Percentiles rank a stretch among this genome's conserved stretches.
Evolutionary conservation across 2,113 vertebrate genomes (phyloP).

Genomic region (Synodontis membranacea): DNA sequence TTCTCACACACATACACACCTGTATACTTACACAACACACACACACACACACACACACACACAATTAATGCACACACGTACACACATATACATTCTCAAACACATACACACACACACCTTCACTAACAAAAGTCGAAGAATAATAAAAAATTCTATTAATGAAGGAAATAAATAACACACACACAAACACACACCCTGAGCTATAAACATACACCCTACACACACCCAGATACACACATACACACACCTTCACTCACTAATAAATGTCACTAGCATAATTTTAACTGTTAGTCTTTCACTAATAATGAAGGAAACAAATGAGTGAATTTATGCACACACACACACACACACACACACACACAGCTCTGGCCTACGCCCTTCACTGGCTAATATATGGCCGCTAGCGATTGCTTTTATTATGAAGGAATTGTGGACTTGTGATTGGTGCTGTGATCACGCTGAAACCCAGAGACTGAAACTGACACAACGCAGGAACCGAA

Average conservation of each 20-base stretch:
- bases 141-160: not conserved
- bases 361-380: constrained; percentile 11
- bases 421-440: constrained; percentile 13
- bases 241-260: not conserved
- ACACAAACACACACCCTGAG: not conserved
- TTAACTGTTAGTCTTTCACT: not conserved
- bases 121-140: no score
- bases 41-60: not conserved
- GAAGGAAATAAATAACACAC: not conserved
- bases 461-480: constrained; percentile 17
- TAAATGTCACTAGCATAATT: not conserved
- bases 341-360: constrained; percentile 36
- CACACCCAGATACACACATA: not conserved
- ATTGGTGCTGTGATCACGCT: constrained; percentile 22
- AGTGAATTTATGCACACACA: not conserved
- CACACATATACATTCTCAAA: not conserved
- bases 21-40: not conserved
- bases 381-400: constrained; percentile 30
- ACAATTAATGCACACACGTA: not conserved
- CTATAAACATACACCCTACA: not conserved
- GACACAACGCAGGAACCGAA: constrained; percentile 22
- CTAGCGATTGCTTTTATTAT: constrained; percentile 47
- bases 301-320: not conserved
- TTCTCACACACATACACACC: not conserved
- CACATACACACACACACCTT: not conserved